phyloP scores from a whole-genome alignment of 2,113 vertebrate species.

The Egretta garzetta region DNA sequence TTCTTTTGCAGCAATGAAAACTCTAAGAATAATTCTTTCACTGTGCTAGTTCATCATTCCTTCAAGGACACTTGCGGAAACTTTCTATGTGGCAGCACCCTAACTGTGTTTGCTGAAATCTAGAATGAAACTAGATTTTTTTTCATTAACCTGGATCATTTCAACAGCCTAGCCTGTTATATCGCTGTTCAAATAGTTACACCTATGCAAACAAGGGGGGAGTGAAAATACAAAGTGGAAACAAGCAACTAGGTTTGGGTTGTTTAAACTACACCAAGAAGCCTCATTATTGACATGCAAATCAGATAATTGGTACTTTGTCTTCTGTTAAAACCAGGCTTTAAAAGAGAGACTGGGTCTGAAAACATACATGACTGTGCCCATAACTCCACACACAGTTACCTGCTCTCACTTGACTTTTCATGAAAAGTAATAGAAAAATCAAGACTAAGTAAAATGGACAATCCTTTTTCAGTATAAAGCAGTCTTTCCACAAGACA shows the following conservation, averaged over 20 bases:
- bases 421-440: not conserved
- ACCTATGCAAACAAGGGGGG: not conserved
- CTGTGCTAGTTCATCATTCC: not conserved
- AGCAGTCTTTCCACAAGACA: not conserved
- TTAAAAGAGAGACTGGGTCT: not conserved
- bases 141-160: not conserved
- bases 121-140: not conserved
- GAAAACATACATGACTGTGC: not conserved
- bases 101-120: not conserved
- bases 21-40: not conserved
- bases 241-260: not conserved
- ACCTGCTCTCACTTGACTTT: not conserved
- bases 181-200: not conserved
- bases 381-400: fast-evolving
- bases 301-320: not conserved
- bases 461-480: not conserved
- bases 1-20: not conserved
- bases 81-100: not conserved
- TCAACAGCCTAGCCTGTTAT: not conserved
- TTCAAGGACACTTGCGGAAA: not conserved
- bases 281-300: not conserved
- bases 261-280: not conserved
- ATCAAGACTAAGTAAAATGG: not conserved
- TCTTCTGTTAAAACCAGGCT: not conserved
- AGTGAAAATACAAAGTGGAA: not conserved